Conservation (phyloP, 2,888 invertebrate genomes). For the Oithona nana region DNA sequence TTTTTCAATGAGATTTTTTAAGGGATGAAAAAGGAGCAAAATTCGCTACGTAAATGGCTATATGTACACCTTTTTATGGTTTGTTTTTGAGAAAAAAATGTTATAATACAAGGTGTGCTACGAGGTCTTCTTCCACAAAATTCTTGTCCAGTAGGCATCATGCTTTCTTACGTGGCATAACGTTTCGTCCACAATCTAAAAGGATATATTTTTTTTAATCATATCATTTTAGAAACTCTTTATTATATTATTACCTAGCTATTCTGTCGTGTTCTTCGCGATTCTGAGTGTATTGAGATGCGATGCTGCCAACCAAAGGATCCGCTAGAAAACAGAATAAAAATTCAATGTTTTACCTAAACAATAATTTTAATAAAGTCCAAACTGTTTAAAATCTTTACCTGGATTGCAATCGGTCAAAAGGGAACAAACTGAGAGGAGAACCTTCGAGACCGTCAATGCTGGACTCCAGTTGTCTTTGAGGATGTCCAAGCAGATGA, state of each 20-base stretch:
- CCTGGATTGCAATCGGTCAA: constrained; percentile 97
- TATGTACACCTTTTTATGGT: neutral
- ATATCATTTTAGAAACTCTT: too few species aligned
- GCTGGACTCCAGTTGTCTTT: constrained; percentile 99
- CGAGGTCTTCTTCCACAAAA: too few species aligned
- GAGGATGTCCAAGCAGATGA: constrained; percentile 89
- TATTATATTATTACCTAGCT: too few species aligned
- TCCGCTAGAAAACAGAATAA: constrained; percentile 46
- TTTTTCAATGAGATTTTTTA: too few species aligned
- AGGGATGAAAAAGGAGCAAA: too few species aligned
- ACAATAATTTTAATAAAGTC: constrained; percentile 5
- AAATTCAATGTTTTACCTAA: neutral
- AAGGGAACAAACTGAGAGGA: constrained; percentile 90
- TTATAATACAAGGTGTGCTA: too few species aligned
- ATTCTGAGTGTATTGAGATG: constrained; percentile 92
- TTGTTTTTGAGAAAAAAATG: neutral
- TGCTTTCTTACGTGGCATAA: constrained; percentile 87
- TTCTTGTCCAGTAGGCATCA: too few species aligned
- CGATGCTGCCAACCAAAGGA: constrained; percentile 91
- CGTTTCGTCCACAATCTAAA: constrained; percentile 98
- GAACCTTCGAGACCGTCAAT: constrained; percentile 88
- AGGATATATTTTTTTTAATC: too few species aligned
- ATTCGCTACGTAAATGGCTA: neutral
- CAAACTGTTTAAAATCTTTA: constrained; percentile 29
- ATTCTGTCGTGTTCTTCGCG: constrained; percentile 93